Evolutionary conservation across 2,888 invertebrate genomes (phyloP).

Genomic region (Formica aserva): DNA sequence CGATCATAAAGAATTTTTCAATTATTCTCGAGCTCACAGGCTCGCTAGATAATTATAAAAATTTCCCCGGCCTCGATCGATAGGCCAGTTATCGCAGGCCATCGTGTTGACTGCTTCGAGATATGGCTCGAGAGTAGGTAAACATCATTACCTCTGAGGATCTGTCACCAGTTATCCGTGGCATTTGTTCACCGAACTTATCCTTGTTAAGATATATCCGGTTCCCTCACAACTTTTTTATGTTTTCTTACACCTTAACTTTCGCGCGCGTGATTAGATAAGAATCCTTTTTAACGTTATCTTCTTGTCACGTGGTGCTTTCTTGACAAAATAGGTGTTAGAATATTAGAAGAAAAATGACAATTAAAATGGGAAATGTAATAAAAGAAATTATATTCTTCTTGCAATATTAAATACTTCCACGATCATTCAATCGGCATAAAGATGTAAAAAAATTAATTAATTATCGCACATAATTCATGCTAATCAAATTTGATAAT

Average conservation of each 20-base stretch:
- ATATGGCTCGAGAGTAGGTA: slow-evolving; percentile 45
- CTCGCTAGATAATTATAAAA: not conserved
- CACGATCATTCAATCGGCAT: not conserved
- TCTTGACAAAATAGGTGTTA: not conserved
- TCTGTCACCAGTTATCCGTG: slow-evolving; percentile 63
- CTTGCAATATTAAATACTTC: not conserved
- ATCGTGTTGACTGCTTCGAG: not conserved
- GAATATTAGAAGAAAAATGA: not conserved
- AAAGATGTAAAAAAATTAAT: not conserved
- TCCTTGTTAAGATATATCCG: slow-evolving; percentile 64
- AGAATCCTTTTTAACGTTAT: not conserved
- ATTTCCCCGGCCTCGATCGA: not conserved
- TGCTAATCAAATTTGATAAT: not conserved
- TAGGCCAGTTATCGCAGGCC: not conserved
- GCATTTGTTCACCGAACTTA: slow-evolving; percentile 67
- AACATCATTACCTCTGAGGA: slow-evolving; percentile 72
- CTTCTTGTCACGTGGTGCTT: not conserved
- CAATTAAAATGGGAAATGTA: not conserved
- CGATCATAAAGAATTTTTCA: not conserved
- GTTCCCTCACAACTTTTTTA: not conserved
- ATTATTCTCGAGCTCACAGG: not conserved
- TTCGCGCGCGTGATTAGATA: not conserved
- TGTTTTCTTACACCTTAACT: not conserved
- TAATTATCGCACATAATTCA: not conserved
- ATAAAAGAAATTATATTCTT: not conserved